Base-by-base conservation (phyloP, 2,113 vertebrate species). In the Stigmatopora argus region DNA sequence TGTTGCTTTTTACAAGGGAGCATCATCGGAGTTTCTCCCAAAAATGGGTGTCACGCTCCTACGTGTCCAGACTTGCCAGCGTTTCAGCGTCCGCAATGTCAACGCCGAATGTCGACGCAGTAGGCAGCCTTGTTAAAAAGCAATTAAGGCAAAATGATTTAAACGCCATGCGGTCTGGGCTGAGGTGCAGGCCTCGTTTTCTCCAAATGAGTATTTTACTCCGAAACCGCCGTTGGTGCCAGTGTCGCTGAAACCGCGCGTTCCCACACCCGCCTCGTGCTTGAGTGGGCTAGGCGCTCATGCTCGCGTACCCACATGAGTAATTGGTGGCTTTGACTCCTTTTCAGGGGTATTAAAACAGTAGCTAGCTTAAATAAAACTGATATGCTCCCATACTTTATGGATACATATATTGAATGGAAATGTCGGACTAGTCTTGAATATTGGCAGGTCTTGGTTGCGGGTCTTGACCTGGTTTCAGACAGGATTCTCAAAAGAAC, bases 91-190 rank as follows among this genome's bases (percentile, higher is more conserved):
- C 85, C 82, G 86, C 83, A 81, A 83, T 85, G 84, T 88, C 89
- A 88, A 90, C 85, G 84, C 69, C 80, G 81, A 87, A 88, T 89
- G 81, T 87, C 86, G 88, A 80, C 82, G 78, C 88, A 85, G 87
- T 72, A 85, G 88, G 85, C 86, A 85, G 81, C 80, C 88, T 89
- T 89, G 89, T 90, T 90, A 89, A 89, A 91, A 90, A 83, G 86
- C 86, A 90, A 89, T 89, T 89, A 88, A 89, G 86, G 79, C 82
- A 79, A 90, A 89, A 90, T 86, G 85, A 89, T 89, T 89, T 89
- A 88, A 88, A 86, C 86, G 82, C 85, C 74, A 69, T 86, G 88
- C 38, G 89, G 87, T 87, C 84, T 83, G 85, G 81, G 80, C 84
- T 57, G 82, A 84, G 83, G 89, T 86, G 88, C 86, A 66, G 85